phyloP scores from a whole-genome alignment of 2,797 vertebrate species.

The Sphenopsis melanotis region DNA sequence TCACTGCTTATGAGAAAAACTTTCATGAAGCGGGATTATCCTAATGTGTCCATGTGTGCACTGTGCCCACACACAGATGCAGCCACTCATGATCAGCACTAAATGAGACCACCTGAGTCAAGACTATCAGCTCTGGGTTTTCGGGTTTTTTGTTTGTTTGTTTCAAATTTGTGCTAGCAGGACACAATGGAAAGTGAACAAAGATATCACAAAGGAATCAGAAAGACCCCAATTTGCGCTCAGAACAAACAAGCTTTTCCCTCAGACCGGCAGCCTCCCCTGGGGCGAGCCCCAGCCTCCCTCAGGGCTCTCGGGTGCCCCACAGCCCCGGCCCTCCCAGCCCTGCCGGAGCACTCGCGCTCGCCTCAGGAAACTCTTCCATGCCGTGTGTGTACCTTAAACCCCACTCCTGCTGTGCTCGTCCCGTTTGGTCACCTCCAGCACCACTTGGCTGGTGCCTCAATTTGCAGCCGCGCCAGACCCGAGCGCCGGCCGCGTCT shows the following conservation, averaged over 20 bases:
- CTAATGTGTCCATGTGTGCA: accelerated
- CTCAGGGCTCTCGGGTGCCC: not conserved
- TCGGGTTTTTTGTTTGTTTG: no score
- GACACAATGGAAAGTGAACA: not conserved
- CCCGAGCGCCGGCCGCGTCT: not conserved
- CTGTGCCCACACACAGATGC: not conserved
- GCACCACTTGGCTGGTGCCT: accelerated
- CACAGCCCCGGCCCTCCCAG: not conserved
- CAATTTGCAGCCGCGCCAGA: not conserved
- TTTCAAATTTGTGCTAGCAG: not conserved
- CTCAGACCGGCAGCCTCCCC: not conserved
- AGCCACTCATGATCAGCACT: not conserved
- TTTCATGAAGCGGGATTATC: not conserved
- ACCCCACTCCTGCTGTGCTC: not conserved
- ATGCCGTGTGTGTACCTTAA: accelerated
- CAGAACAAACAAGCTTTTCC: accelerated
- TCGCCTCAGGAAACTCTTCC: not conserved
- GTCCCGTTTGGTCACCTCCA: not conserved
- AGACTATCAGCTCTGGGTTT: not conserved
- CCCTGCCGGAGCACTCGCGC: not conserved
- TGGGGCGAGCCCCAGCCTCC: accelerated
- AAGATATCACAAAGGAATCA: not conserved
- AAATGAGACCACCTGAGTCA: not conserved
- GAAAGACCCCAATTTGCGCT: accelerated
- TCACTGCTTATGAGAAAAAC: not conserved